These are phyloP conservation scores for Epistrophe grossulariae DNA, from an alignment of 2,888 invertebrate genomes.

Conservation along the genomic window DNA sequence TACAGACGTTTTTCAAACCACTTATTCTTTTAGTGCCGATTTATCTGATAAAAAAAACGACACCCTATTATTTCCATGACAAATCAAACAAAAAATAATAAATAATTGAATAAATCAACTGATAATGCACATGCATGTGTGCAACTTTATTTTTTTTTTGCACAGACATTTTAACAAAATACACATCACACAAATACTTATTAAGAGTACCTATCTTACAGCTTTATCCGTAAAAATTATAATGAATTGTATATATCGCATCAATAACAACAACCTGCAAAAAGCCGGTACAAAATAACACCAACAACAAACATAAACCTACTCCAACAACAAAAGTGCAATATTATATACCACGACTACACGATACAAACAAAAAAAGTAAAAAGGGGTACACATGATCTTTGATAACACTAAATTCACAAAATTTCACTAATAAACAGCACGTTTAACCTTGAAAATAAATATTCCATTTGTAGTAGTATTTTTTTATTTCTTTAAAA, in stretches of 20 bases:
- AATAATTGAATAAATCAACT: constrained; percentile 32
- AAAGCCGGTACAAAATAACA: constrained; percentile 16
- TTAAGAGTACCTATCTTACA: constrained; percentile 52
- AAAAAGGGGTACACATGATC: constrained; percentile 55
- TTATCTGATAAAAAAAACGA: background rate
- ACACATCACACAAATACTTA: background rate
- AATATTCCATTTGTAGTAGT: constrained; percentile 4
- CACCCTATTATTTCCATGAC: constrained; percentile 19
- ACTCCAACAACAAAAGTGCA: constrained; percentile 40
- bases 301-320: background rate
- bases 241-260: constrained; percentile 9
- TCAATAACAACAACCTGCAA: background rate
- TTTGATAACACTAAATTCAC: constrained; percentile 63
- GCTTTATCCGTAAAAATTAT: constrained; percentile 34
- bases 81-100: background rate
- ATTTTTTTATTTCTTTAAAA: constrained; percentile 10
- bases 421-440: constrained; percentile 45
- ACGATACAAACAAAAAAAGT: background rate
- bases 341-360: background rate
- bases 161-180: constrained; percentile 18
- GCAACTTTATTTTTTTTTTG: constrained; percentile 37
- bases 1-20: no score
- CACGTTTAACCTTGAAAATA: constrained; percentile 55
- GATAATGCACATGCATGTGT: constrained; percentile 74
- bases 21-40: background rate